These are phyloP conservation scores for Peromyscus californicus DNA, from an alignment of 2,113 vertebrate species.

Conservation along the genomic window DNA sequence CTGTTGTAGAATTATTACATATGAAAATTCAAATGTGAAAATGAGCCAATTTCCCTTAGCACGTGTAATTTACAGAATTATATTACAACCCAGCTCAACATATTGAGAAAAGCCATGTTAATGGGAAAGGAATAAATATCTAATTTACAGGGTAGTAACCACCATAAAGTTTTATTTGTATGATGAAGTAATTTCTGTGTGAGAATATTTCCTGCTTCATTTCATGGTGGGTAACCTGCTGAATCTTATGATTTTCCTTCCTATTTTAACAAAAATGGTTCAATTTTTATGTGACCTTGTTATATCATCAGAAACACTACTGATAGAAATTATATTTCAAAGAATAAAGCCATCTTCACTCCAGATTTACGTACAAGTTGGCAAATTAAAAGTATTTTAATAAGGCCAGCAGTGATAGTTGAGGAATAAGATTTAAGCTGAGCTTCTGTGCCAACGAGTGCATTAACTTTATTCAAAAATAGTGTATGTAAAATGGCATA, in stretches of 20 bases:
- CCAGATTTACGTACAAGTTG: conserved; percentile 72
- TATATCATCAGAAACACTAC: conserved; percentile 65
- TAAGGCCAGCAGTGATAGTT: conserved; percentile 77
- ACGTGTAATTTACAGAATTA: conserved; percentile 76
- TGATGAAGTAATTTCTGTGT: conserved; percentile 51
- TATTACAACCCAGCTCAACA: conserved; percentile 68
- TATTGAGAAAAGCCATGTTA: conserved; percentile 64
- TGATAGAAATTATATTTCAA: conserved; percentile 77
- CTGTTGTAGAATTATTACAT: conserved; percentile 51
- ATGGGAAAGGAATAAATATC: conserved; percentile 67
- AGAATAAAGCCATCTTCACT: conserved; percentile 63
- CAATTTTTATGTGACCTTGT: conserved; percentile 66
- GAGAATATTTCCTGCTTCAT: conserved; percentile 61
- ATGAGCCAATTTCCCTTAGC: conserved; percentile 70
- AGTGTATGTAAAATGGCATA: conserved; percentile 87
- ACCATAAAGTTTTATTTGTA: conserved; percentile 69
- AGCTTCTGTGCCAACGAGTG: conserved; percentile 83
- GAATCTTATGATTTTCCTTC: conserved; percentile 67
- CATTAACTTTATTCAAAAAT: conserved; percentile 87
- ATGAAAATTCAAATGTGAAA: conserved; percentile 73
- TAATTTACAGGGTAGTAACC: conserved; percentile 55
- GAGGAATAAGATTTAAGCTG: conserved; percentile 81
- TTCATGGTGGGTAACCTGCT: conserved; percentile 57
- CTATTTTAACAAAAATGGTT: conserved; percentile 58
- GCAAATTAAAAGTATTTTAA: conserved; percentile 84